Evolutionary conservation across 2,113 vertebrate genomes (phyloP).

Genomic region (Cololabis saira): DNA sequence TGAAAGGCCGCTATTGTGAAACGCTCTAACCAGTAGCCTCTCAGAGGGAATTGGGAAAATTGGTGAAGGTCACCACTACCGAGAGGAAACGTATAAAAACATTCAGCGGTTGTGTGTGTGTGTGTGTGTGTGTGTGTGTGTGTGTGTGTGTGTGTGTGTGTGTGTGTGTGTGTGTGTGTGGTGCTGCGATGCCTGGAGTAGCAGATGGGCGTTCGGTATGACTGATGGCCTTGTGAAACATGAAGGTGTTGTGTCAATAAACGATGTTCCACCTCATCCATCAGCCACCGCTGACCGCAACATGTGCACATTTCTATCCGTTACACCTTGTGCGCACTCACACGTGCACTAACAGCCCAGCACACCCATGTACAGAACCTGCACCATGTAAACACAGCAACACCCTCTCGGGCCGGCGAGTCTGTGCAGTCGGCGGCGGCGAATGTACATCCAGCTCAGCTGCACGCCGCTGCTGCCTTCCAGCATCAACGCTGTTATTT

Average conservation of each 20-base stretch:
- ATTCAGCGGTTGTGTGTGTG: constrained; percentile 33
- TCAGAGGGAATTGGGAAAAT: constrained; percentile 12
- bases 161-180: constrained; percentile 13
- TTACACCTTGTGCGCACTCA: constrained; percentile 24
- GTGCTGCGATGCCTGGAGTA: constrained; percentile 41
- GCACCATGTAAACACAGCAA: constrained; percentile 28
- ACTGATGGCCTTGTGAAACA: constrained; percentile 78
- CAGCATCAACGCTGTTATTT: constrained; percentile 15
- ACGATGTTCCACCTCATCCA: constrained; percentile 71
- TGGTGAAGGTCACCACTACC: constrained; percentile 69
- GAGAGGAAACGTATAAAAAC: constrained; percentile 55
- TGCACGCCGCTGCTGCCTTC: constrained; percentile 9
- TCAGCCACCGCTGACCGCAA: constrained; percentile 67
- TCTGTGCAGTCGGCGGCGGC: constrained; percentile 11
- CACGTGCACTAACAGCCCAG: constrained; percentile 4
- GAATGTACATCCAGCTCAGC: neutral
- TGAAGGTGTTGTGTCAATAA: constrained; percentile 82
- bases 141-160: constrained; percentile 25
- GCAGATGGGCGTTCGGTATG: constrained; percentile 68
- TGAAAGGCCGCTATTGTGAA: constrained; percentile 51
- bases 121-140: constrained; percentile 12
- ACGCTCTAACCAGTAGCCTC: constrained; percentile 1
- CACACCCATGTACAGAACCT: constrained; percentile 18
- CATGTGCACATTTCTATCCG: constrained; percentile 62
- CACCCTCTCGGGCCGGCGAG: constrained; percentile 39